Conservation (phyloP, 2,888 invertebrate species). For the Cyclophora albipunctata region DNA sequence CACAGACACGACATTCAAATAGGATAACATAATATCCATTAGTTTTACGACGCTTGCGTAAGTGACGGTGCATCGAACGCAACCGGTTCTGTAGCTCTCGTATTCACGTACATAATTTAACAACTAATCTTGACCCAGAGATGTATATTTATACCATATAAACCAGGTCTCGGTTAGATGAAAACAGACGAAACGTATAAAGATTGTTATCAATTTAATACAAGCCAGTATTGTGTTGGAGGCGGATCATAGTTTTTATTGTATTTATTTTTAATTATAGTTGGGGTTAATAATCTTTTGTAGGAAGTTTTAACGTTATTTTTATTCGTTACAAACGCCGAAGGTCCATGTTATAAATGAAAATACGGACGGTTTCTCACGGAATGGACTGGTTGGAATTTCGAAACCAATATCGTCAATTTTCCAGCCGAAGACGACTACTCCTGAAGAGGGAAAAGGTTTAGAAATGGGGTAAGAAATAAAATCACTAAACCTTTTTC, state of each 20-base stretch:
- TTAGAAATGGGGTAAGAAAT: no score
- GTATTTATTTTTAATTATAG: no score
- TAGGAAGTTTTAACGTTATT: no score
- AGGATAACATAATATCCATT: constrained; percentile 24
- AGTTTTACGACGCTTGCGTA: constrained; percentile 34
- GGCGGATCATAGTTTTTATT: constrained; percentile 19
- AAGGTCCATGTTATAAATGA: no score
- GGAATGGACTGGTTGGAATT: no score
- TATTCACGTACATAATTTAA: constrained; percentile 37
- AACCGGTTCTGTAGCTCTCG: constrained; percentile 46
- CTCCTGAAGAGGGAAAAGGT: no score
- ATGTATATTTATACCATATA: constrained; percentile 24
- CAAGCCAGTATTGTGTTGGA: constrained; percentile 37
- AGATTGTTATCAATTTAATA: constrained; percentile 32
- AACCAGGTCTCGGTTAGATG: constrained; percentile 43
- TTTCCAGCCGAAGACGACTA: no score
- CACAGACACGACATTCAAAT: constrained; percentile 11
- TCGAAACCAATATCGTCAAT: no score
- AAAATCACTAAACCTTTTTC: no score
- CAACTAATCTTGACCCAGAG: constrained; percentile 70
- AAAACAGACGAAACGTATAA: constrained; percentile 32
- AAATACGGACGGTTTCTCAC: no score
- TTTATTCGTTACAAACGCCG: no score
- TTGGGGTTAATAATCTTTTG: no score
- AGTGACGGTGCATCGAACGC: constrained; percentile 48